A percentile compares a stretch with the other conserved stretches of the same genome.
phyloP scores from a whole-genome alignment of 2,888 invertebrate genomes.

The Callosobruchus maculatus region DNA sequence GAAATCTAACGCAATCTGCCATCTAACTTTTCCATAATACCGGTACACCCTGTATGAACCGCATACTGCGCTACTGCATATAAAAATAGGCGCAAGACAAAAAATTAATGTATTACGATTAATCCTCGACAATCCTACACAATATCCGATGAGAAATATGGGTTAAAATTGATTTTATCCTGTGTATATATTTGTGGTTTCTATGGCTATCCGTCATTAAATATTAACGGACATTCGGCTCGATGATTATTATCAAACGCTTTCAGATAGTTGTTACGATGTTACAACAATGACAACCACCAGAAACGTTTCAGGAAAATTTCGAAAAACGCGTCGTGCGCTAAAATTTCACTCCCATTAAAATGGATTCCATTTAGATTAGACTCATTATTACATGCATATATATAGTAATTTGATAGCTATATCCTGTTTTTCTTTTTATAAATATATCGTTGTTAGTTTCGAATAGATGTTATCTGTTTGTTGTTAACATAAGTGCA shows the following conservation, averaged over 20 bases:
- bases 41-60: too few species aligned
- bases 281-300: not conserved
- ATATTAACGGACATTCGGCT: constrained; percentile 19
- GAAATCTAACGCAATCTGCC: too few species aligned
- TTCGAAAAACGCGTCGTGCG: not conserved
- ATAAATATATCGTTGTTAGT: not conserved
- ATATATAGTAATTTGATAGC: not conserved
- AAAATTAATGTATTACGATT: constrained; percentile 1
- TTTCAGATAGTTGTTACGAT: not conserved
- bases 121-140: constrained; percentile 9
- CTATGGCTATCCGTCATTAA: constrained; percentile 33
- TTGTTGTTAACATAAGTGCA: not conserved
- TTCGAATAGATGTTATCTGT: not conserved
- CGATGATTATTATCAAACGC: constrained; percentile 18
- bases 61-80: not conserved
- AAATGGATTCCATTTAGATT: not conserved
- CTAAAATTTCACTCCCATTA: not conserved
- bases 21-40: too few species aligned
- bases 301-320: not conserved
- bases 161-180: constrained; percentile 45
- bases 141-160: constrained; percentile 21
- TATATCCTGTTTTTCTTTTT: not conserved
- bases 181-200: constrained; percentile 41
- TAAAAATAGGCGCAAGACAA: not conserved
- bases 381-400: not conserved